Conservation (phyloP, 2,888 invertebrate species). For the Drosophila infuscata region DNA sequence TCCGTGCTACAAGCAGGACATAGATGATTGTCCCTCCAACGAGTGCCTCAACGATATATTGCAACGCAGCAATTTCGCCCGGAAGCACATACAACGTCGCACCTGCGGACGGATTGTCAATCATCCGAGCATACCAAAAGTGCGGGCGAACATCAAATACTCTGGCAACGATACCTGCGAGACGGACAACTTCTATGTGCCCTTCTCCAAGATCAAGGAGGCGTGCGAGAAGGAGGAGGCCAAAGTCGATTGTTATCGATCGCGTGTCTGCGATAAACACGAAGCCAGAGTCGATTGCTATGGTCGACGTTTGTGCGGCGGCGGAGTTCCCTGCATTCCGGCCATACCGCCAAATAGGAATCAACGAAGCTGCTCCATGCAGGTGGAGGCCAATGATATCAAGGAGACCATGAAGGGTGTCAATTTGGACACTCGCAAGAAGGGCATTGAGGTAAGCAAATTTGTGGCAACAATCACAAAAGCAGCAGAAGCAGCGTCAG, state of each 20-base stretch:
- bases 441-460: slow-evolving; percentile 83
- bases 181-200: slow-evolving; percentile 76
- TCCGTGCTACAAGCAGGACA: slow-evolving; percentile 26
- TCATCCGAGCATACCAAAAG: slow-evolving; percentile 79
- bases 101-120: slow-evolving; percentile 64
- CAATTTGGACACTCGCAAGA: slow-evolving; percentile 77
- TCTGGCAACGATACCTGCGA: slow-evolving; percentile 81
- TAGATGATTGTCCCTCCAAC: slow-evolving; percentile 43
- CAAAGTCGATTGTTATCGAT: slow-evolving; percentile 76
- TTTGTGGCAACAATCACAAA: not conserved
- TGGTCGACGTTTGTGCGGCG: slow-evolving; percentile 66
- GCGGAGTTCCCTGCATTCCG: slow-evolving; percentile 39
- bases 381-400: slow-evolving; percentile 82
- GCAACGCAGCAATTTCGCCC: slow-evolving; percentile 50
- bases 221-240: slow-evolving; percentile 63
- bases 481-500: not conserved
- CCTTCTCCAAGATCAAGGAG: slow-evolving; percentile 78
- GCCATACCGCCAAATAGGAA: slow-evolving; percentile 60
- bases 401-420: slow-evolving; percentile 81
- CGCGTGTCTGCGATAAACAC: slow-evolving; percentile 64
- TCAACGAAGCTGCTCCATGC: slow-evolving; percentile 80
- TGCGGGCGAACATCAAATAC: slow-evolving; percentile 84
- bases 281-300: slow-evolving; percentile 74
- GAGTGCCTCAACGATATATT: slow-evolving; percentile 46
- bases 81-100: slow-evolving; percentile 51